phyloP scores from a whole-genome alignment of 2,113 vertebrate species.

The Urocolius indicus region DNA sequence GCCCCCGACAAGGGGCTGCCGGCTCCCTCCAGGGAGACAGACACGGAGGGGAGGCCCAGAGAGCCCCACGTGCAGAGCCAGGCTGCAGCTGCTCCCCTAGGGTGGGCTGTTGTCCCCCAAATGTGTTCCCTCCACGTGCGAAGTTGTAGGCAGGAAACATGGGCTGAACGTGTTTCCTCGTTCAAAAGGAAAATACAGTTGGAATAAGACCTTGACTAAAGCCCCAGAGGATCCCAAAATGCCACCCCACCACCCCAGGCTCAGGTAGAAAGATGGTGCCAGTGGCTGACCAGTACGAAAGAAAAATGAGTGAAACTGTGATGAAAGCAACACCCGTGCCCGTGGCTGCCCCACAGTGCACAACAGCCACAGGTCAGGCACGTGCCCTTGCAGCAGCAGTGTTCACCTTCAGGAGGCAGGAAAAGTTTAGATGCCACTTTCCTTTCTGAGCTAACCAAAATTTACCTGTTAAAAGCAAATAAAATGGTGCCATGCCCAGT shows the following conservation, averaged over 20 bases:
- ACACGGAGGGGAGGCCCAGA: too few species aligned
- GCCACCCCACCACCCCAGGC: neutral
- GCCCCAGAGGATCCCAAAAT: neutral
- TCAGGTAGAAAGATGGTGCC: rapidly evolving
- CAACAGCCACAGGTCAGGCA: neutral
- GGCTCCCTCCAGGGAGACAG: too few species aligned
- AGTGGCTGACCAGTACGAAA: neutral
- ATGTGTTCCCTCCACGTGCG: neutral
- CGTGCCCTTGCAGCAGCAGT: neutral
- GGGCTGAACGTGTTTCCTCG: rapidly evolving
- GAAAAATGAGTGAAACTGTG: rapidly evolving
- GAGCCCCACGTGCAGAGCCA: neutral
- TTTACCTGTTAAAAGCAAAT: neutral
- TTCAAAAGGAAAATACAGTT: rapidly evolving
- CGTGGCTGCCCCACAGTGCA: too few species aligned
- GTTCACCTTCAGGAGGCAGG: rapidly evolving
- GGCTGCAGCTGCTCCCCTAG: rapidly evolving
- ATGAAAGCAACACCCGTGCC: neutral
- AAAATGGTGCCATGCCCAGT: neutral
- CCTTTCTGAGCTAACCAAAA: neutral
- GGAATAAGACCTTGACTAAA: neutral
- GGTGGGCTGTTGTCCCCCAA: rapidly evolving
- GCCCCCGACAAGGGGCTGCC: too few species aligned
- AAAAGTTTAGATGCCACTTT: neutral
- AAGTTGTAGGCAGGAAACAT: neutral